These are phyloP conservation scores for Macrosteles quadrilineatus DNA, from an alignment of 1,140 invertebrate species.

Conservation along the genomic window DNA sequence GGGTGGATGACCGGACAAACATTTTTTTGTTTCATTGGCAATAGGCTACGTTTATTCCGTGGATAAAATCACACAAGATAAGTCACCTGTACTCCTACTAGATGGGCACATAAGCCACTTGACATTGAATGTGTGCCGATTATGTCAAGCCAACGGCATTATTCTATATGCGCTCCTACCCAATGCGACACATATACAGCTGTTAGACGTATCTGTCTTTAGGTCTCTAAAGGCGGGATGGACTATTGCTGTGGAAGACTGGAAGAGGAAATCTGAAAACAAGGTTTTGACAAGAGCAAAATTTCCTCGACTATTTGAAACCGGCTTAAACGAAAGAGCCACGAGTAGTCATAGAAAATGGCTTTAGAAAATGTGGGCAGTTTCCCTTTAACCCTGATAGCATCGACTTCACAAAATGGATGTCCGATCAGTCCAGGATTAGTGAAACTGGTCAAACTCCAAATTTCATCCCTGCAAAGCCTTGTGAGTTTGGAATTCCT, in stretches of 20 bases:
- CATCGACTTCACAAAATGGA: too few relatives aligned
- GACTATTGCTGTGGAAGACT: conserved; percentile 42
- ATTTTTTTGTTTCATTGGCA: conserved; percentile 44
- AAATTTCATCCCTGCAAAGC: too few relatives aligned
- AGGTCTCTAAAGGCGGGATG: not conserved
- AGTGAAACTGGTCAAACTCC: not conserved
- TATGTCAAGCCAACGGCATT: too few relatives aligned
- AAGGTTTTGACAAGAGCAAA: conserved; percentile 3
- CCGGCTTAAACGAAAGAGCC: too few relatives aligned
- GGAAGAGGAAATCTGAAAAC: conserved; percentile 25
- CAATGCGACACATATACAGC: not conserved
- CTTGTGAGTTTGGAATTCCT: conserved; percentile 2
- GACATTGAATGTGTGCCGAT: not conserved
- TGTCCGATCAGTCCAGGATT: too few relatives aligned
- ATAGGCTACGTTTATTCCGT: conserved; percentile 43
- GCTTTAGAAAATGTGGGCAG: not conserved
- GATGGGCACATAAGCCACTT: not conserved
- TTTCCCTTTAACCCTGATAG: conserved; percentile 3
- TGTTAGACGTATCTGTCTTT: not conserved
- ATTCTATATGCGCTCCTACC: not conserved
- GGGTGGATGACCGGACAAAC: conserved; percentile 44
- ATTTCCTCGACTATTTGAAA: conserved; percentile 5
- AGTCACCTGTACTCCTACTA: conserved; percentile 36
- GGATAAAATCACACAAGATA: conserved; percentile 37
- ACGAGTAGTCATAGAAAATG: too few relatives aligned